Evolutionary conservation across 1,140 invertebrate species (phyloP), one percentile per base, ranked within the genome.

Genomic region (Tetragonula clypearis): DNA sequence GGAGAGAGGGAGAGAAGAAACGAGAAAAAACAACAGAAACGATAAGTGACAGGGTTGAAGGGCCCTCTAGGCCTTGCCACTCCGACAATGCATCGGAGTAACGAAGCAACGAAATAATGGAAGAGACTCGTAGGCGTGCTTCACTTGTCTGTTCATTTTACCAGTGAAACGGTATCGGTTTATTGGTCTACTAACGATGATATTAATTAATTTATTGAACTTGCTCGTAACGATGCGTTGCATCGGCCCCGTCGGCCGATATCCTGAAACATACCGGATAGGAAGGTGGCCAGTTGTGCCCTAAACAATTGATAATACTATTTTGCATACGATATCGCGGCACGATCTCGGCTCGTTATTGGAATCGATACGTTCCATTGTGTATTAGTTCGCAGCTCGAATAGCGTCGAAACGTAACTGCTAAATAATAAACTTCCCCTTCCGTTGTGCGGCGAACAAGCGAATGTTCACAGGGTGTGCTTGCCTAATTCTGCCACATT

Each of bases 311-410:
- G 86, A 90, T 91, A 92, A 87, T 92, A 88, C 84, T 79, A 73
- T 49, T 49, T 49, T 74, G 77, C 74, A 90, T 88, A 87, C 89
- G 87, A 90, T 90, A 87, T 84, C 86, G 60, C 30, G 68, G 35
- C 81, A 60, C 89, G 89, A 86, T 85, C 91, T 91, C 89, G 65
- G 88, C 73, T 87, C 69, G 84, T 88, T 88, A 84, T 78, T 89
- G 90, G 87, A 92, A 92, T 92, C 92, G 91, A 92, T 92, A 92
- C 69, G 79, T 88, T 85, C 90, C 79, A 68, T 82, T 73, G n/a
- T 78, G 55, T 78, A 84, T 89, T 82, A 84, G 88, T 78, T 80
- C 77, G 41, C 74, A 41, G 80, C 75, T 91, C 79, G 71, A 78
- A 55, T 60, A 66, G 11, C 21, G 65, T 60, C 30, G 82, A 69